phyloP scores from a whole-genome alignment of 2,113 vertebrate species.

The Pampusana beccarii region DNA sequence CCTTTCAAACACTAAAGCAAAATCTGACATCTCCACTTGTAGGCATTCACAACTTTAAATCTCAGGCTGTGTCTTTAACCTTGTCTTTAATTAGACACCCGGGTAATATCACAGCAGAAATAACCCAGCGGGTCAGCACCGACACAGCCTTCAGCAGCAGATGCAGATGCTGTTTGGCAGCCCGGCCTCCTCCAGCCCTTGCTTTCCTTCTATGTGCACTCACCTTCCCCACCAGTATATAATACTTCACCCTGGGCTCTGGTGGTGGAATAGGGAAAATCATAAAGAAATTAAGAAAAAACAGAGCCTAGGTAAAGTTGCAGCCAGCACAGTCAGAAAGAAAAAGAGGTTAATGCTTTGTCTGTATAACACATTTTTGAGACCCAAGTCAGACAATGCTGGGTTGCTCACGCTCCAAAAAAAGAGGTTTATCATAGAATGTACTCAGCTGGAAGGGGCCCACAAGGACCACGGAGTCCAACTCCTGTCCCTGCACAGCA shows the following conservation, averaged over 20 bases:
- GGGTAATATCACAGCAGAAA: conserved; percentile 44
- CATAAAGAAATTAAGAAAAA: not conserved
- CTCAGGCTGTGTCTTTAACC: conserved; percentile 20
- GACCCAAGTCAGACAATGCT: not conserved
- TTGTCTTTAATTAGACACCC: conserved; percentile 52
- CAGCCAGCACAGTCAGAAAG: not conserved
- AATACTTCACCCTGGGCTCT: not conserved
- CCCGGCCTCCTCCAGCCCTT: not conserved
- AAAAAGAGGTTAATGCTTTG: not conserved
- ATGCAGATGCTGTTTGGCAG: not conserved
- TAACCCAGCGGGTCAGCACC: conserved; percentile 29
- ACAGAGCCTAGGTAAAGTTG: not conserved
- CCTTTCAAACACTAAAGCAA: conserved; percentile 18
- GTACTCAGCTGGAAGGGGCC: no score
- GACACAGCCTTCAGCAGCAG: not conserved
- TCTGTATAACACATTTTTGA: not conserved
- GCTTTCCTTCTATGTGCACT: conserved; percentile 3
- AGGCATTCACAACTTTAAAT: conserved; percentile 25
- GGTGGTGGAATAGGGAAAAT: not conserved
- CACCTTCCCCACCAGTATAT: not conserved
- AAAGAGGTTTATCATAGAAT: not conserved
- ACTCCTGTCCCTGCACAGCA: no score
- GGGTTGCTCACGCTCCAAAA: not conserved
- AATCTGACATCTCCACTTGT: not conserved
- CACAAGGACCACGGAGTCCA: no score